These are phyloP conservation scores for Falco punctatus DNA, from an alignment of 2,113 vertebrate species.

Conservation along the genomic window DNA sequence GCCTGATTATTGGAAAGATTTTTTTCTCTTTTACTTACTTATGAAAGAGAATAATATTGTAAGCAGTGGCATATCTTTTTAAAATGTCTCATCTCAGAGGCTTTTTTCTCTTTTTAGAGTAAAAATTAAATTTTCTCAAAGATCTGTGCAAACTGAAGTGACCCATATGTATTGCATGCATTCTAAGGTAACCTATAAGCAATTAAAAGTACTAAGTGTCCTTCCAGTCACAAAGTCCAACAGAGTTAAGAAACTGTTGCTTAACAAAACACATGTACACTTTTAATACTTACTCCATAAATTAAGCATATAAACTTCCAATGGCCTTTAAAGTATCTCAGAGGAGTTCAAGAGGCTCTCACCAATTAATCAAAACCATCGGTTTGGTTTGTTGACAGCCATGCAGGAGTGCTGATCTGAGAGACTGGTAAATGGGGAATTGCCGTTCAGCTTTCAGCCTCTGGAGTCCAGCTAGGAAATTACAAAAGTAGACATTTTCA, in stretches of 20 bases:
- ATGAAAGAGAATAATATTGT: not conserved
- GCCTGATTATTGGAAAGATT: not conserved
- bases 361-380: constrained; percentile 18
- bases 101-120: not conserved
- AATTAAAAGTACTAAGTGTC: not conserved
- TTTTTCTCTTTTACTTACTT: not conserved
- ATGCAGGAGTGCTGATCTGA: not conserved
- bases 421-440: not conserved
- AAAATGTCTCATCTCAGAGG: not conserved
- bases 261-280: not conserved
- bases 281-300: constrained; percentile 46
- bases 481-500: not conserved
- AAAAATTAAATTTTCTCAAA: not conserved
- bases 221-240: not conserved
- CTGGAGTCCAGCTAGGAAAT: not conserved
- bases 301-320: constrained; percentile 26
- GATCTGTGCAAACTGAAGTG: not conserved
- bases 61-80: not conserved
- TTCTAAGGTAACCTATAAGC: not conserved
- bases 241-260: constrained; percentile 28
- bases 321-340: not conserved
- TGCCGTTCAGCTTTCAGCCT: not conserved
- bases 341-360: not conserved
- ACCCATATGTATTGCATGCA: not conserved
- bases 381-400: constrained; percentile 27